Conservation (phyloP, 2,113 vertebrate species). For the Myrmecobius fasciatus region DNA sequence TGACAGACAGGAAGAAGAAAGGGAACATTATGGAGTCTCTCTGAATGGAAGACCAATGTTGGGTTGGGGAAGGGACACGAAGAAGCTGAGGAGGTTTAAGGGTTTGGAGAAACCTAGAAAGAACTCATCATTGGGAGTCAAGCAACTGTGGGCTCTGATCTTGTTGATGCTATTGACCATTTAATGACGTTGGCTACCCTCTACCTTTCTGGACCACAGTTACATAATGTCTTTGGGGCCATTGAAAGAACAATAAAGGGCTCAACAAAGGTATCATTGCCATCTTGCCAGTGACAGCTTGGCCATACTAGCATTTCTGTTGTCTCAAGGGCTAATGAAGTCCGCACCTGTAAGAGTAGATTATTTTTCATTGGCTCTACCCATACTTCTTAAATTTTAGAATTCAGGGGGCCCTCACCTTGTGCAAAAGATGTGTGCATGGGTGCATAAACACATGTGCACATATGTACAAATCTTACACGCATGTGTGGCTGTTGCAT, state of each 20-base stretch:
- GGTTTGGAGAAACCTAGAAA: neutral
- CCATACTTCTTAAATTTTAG: neutral
- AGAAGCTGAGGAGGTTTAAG: neutral
- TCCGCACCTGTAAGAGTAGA: neutral
- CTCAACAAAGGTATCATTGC: neutral
- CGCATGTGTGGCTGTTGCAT: too few species aligned
- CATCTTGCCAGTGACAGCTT: neutral
- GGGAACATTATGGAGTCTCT: neutral
- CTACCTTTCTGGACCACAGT: neutral
- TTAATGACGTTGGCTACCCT: neutral
- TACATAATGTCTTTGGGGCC: neutral
- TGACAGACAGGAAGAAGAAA: slow-evolving; percentile 65
- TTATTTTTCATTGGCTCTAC: neutral
- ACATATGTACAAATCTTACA: too few species aligned
- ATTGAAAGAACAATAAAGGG: neutral
- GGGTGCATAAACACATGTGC: neutral
- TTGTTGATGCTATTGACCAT: neutral
- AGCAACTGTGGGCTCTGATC: neutral
- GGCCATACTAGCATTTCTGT: neutral
- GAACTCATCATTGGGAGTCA: neutral
- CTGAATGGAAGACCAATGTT: neutral
- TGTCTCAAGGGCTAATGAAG: neutral
- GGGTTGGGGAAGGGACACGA: neutral
- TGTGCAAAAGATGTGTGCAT: neutral
- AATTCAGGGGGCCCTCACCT: neutral